Percentiles rank a stretch among this genome's conserved stretches.
These are phyloP conservation scores for Palythoa caribaeorum DNA, from an alignment of 92 coral and sea anemone species.

Conservation along the genomic window DNA sequence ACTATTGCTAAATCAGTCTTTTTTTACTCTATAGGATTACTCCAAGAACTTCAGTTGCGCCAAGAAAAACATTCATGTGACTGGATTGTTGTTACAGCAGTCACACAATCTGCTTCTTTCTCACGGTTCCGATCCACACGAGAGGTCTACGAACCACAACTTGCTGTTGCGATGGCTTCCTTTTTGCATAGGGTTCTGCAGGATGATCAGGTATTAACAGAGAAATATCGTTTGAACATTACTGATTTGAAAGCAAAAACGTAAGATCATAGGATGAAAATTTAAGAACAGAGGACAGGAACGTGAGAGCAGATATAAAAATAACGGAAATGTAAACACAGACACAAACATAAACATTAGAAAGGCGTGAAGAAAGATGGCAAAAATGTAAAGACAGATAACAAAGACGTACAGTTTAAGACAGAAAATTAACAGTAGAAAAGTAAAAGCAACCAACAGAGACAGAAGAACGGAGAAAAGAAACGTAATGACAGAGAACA, in stretches of 20 bases:
- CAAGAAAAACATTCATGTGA: conserved; percentile 31
- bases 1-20: background rate
- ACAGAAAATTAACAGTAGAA: background rate
- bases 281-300: background rate
- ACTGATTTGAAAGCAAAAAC: background rate
- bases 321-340: too few species aligned
- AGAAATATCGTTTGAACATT: background rate
- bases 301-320: background rate
- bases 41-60: conserved; percentile 24
- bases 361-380: background rate
- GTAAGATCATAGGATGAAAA: background rate
- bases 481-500: too few species aligned
- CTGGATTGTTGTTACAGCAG: conserved; percentile 41
- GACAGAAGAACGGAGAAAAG: too few species aligned
- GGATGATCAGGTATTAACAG: conserved; percentile 27
- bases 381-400: background rate
- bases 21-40: conserved; percentile 7
- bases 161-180: conserved; percentile 23
- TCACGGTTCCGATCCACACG: conserved; percentile 12
- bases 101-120: conserved; percentile 24
- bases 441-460: background rate
- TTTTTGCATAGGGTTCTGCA: conserved; percentile 27
- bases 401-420: background rate
- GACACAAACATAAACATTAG: background rate
- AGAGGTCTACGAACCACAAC: conserved; percentile 4